Percentiles rank a stretch among this genome's conserved stretches.
These are phyloP conservation scores for Eupelmus urozonus DNA, from an alignment of 2,888 invertebrate genomes.

Conservation along the genomic window DNA sequence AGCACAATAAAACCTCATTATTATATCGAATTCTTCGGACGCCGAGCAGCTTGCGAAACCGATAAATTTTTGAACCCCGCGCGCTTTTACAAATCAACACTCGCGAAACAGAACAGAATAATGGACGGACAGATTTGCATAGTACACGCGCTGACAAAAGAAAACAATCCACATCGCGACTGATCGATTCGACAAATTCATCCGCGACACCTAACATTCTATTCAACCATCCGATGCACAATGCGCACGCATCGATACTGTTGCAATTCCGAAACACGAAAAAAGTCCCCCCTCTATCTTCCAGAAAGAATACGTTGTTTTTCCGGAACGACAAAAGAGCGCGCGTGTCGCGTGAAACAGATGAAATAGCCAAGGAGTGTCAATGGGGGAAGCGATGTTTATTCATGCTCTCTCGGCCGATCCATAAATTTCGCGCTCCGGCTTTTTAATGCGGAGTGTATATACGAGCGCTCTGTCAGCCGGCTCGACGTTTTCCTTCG, in stretches of 20 bases:
- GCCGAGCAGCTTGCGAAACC: too few relatives aligned
- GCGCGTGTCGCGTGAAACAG: neutral
- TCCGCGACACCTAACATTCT: slow-evolving; percentile 15
- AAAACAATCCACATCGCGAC: neutral
- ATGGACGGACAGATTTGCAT: neutral
- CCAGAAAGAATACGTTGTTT: too few relatives aligned
- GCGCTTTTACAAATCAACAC: neutral
- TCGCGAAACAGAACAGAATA: neutral
- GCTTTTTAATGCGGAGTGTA: too few relatives aligned
- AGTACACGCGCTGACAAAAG: neutral
- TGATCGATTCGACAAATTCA: slow-evolving; percentile 35
- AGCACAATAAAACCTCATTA: too few relatives aligned
- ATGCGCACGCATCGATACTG: slow-evolving; percentile 23
- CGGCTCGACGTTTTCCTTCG: neutral
- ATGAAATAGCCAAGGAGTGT: slow-evolving; percentile 39
- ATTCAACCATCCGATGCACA: slow-evolving; percentile 8
- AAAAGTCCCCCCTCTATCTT: neutral
- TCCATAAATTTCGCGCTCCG: slow-evolving; percentile 12
- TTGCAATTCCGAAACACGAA: neutral
- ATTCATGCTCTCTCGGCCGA: slow-evolving; percentile 2
- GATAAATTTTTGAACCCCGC: too few relatives aligned
- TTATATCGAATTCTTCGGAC: too few relatives aligned
- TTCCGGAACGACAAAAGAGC: neutral
- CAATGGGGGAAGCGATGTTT: slow-evolving; percentile 36
- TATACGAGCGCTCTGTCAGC: neutral